phyloP scores from a whole-genome alignment of 2,797 vertebrate genomes.

The Lacerta bilineata region DNA sequence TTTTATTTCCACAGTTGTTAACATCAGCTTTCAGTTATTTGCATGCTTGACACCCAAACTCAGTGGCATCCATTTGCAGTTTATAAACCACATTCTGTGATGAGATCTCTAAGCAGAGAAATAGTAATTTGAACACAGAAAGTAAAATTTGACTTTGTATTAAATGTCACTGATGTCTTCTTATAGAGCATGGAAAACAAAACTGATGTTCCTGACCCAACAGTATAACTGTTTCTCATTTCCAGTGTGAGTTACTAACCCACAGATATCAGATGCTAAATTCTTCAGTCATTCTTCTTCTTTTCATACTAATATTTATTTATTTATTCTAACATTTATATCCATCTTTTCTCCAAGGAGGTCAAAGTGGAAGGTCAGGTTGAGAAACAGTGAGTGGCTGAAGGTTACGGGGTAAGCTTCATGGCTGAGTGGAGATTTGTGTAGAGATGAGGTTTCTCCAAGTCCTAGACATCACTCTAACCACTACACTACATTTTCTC shows the following conservation, averaged over 20 bases:
- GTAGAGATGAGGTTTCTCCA: too few species aligned
- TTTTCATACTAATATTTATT: background rate
- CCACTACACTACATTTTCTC: background rate
- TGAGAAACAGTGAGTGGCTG: too few species aligned
- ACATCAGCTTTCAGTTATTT: background rate
- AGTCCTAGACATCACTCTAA: too few species aligned
- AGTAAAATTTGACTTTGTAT: conserved; percentile 6
- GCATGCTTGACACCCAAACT: background rate
- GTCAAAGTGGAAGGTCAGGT: too few species aligned
- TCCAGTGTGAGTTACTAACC: background rate
- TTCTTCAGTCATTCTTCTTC: background rate
- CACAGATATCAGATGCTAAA: background rate
- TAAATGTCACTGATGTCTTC: too few species aligned
- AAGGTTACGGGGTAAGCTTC: too few species aligned
- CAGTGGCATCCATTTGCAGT: background rate
- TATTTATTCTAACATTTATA: too few species aligned
- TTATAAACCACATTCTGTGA: background rate
- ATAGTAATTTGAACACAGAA: background rate
- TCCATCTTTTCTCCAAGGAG: too few species aligned
- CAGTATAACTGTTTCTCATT: conserved; percentile 9
- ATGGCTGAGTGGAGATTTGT: too few species aligned
- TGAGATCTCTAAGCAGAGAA: background rate
- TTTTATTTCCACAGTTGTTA: background rate
- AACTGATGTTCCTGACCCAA: background rate
- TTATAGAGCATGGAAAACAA: background rate